These are phyloP conservation scores for Gallinago undulata DNA, from an alignment of 2,113 vertebrate genomes.

Conservation along the genomic window DNA sequence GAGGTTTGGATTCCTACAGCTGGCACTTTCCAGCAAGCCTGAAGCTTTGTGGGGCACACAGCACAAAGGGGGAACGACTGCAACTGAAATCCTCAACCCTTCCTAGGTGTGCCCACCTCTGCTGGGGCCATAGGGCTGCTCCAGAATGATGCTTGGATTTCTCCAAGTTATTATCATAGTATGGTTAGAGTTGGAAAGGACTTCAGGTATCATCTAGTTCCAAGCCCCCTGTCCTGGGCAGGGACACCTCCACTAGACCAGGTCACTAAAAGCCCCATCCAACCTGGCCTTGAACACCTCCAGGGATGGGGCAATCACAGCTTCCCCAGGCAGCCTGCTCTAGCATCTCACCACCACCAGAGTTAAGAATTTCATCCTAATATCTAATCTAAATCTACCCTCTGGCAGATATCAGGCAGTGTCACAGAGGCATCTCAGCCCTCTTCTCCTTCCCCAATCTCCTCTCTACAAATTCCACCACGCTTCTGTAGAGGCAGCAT, in stretches of 20 bases:
- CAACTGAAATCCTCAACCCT: not conserved
- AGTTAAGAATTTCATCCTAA: not conserved
- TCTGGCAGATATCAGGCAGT: accelerated
- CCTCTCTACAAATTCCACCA: not conserved
- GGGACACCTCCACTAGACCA: not conserved
- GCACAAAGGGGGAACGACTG: not conserved
- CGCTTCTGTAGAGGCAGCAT: not conserved
- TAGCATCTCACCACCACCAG: not conserved
- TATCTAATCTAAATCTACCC: not conserved
- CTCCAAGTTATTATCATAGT: not conserved
- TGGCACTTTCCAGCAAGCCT: accelerated
- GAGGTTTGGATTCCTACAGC: not conserved
- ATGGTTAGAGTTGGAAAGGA: not conserved
- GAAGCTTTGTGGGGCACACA: not conserved
- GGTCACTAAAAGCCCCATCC: not conserved
- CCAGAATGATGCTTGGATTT: not conserved
- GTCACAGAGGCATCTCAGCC: not conserved
- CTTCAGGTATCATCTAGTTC: not conserved
- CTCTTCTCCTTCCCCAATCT: not conserved
- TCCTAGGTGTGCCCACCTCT: not conserved
- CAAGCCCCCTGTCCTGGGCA: not conserved
- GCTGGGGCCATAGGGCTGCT: not conserved
- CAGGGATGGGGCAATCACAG: not conserved
- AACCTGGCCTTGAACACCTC: not conserved
- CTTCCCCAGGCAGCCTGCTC: not conserved